Evolutionary conservation across 2,797 vertebrate genomes (phyloP).

Genomic region (Galagoides demidoff): DNA sequence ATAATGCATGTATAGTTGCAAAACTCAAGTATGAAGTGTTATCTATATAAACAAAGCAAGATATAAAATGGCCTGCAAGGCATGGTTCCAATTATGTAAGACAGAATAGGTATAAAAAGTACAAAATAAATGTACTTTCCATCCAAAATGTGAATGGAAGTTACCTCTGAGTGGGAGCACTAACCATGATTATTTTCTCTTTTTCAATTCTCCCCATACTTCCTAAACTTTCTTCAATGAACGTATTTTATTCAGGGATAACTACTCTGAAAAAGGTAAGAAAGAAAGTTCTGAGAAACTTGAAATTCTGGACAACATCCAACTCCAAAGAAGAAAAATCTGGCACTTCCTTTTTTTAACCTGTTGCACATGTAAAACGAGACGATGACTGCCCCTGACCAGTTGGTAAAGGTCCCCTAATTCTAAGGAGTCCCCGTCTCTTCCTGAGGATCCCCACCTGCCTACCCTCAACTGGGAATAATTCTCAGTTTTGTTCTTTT

Average conservation of each 20-base stretch:
- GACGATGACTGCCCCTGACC: background rate
- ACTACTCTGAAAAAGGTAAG: background rate
- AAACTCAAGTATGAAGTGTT: background rate
- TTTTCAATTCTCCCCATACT: background rate
- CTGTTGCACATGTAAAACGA: background rate
- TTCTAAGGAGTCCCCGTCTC: background rate
- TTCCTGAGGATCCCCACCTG: background rate
- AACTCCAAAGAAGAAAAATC: background rate
- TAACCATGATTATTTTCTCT: background rate
- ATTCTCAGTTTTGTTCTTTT: background rate
- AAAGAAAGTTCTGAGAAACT: no score
- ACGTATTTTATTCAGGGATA: background rate
- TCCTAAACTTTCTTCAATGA: constrained; percentile 14
- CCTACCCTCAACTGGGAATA: background rate
- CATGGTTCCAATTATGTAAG: background rate
- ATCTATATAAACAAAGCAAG: background rate
- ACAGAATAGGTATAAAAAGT: background rate
- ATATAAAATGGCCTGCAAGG: background rate
- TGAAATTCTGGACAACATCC: background rate
- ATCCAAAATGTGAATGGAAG: background rate
- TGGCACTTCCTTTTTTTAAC: background rate
- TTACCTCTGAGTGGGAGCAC: background rate
- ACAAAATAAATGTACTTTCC: background rate
- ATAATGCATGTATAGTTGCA: background rate
- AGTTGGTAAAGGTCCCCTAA: background rate